Conservation (phyloP, 2,888 invertebrate species). For the Orchesella flavescens region DNA sequence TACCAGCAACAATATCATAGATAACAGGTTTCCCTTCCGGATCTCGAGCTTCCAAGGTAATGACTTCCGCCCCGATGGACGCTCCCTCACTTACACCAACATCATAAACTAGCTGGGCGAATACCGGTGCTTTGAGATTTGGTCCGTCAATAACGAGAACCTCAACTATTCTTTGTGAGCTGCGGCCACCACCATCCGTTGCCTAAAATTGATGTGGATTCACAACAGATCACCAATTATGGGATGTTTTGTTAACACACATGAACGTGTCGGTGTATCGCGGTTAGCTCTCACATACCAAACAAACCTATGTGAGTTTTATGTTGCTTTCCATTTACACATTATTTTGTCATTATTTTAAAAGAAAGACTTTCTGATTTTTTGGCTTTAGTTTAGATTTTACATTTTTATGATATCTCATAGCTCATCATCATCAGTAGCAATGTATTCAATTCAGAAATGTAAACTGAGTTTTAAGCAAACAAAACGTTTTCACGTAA, state of each 20-base stretch:
- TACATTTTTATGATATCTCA: no score
- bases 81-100: constrained; percentile 92
- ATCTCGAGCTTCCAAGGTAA: constrained; percentile 72
- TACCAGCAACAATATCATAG: constrained; percentile 90
- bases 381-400: no score
- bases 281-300: no score
- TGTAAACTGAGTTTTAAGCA: no score
- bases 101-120: constrained; percentile 87
- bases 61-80: constrained; percentile 77
- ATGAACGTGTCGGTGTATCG: no score
- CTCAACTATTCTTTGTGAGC: constrained; percentile 89
- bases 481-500: no score
- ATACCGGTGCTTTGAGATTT: constrained; percentile 86
- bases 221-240: constrained; percentile 34
- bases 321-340: no score
- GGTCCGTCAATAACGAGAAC: constrained; percentile 88
- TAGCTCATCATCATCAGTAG: no score
- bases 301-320: no score
- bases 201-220: constrained; percentile 74
- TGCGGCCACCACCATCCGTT: constrained; percentile 85
- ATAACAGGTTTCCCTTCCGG: constrained; percentile 80
- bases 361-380: no score
- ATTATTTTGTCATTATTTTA: no score
- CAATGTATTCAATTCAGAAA: no score
- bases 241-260: constrained; percentile 9